A percentile compares a stretch with the other conserved stretches of the same genome.
These are phyloP conservation scores for Bettongia penicillata DNA, from an alignment of 2,113 vertebrate species.

Conservation along the genomic window DNA sequence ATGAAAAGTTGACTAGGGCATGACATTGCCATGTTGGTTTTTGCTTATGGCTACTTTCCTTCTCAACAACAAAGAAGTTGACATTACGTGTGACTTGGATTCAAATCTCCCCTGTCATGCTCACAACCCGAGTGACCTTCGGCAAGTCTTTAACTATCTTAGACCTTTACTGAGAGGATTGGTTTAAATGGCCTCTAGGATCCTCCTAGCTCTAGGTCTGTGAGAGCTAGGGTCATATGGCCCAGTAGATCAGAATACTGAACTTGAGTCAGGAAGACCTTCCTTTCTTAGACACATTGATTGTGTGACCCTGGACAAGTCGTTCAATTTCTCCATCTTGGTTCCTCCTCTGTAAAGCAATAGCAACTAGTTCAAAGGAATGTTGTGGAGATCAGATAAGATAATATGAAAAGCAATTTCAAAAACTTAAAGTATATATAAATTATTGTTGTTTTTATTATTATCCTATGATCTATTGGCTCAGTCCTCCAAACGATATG, in stretches of 20 bases:
- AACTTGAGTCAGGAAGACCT: neutral
- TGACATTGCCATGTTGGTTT: conserved; percentile 16
- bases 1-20: neutral
- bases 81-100: neutral
- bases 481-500: neutral
- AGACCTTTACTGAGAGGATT: neutral
- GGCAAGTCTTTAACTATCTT: neutral
- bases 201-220: neutral
- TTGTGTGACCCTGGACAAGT: neutral
- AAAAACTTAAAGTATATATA: neutral
- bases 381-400: neutral
- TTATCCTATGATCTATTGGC: neutral
- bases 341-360: neutral
- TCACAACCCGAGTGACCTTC: neutral
- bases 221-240: neutral
- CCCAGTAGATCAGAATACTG: neutral
- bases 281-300: neutral
- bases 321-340: neutral
- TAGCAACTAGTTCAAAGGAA: neutral
- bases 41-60: neutral
- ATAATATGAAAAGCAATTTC: neutral
- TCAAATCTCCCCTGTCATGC: neutral
- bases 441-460: neutral
- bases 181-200: neutral
- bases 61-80: neutral